phyloP scores from a whole-genome alignment of 2,113 vertebrate genomes.

The Brevimyrus niger region DNA sequence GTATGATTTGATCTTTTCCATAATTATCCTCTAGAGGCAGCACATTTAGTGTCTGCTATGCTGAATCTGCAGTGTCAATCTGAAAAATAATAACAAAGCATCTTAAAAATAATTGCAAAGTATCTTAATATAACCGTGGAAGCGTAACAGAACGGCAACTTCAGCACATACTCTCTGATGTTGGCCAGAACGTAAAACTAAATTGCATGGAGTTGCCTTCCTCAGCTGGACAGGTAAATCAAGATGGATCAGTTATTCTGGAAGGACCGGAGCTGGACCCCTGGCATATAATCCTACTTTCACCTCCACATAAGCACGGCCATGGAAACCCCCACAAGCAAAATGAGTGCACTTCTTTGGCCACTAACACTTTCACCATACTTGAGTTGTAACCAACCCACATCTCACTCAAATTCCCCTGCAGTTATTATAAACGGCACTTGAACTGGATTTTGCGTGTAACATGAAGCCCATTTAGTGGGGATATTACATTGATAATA shows the following conservation, averaged over 20 bases:
- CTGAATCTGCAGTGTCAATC: neutral
- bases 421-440: neutral
- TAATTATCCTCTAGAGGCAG: neutral
- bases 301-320: neutral
- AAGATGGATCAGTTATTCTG: neutral
- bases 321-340: neutral
- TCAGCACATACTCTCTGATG: neutral
- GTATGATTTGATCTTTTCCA: neutral
- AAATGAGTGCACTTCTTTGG: neutral
- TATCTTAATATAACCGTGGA: neutral
- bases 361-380: neutral
- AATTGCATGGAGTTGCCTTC: neutral
- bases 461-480: neutral
- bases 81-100: neutral
- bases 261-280: neutral
- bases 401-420: neutral
- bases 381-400: neutral
- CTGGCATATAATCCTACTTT: neutral
- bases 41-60: neutral
- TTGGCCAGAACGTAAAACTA: neutral
- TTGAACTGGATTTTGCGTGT: neutral
- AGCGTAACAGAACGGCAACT: neutral
- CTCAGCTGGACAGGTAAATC: neutral
- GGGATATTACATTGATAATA: neutral
- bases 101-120: neutral